Evolutionary conservation across 1,140 invertebrate species (phyloP), one percentile per base, ranked within the genome.

Genomic region (Acromyrmex heyeri): DNA sequence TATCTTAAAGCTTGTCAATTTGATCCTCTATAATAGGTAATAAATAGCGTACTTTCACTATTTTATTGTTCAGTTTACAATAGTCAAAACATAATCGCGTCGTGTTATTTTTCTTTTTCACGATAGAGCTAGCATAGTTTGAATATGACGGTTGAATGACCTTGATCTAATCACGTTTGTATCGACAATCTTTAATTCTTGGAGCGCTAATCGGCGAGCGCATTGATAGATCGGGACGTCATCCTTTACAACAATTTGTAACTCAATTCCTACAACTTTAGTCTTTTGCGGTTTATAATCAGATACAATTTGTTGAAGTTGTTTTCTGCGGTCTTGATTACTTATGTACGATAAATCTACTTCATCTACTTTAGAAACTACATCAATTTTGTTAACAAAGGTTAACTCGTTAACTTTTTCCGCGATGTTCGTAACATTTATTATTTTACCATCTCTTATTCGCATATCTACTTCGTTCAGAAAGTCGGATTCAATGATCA

Each of bases 51-150:
- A 59, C 21, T 8, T 85, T 75, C 6, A 75, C 18, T 64, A 85
- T 59, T 27, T 85, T 85, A 18, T 44, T 18, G n/a, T 85, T 85
- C 6, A 85, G 3, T 27, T 57, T 38, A 0, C 62, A 8, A 21
- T 73, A 85, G 16, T 85, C 81, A 8, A 85, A 6, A 16, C 70
- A 73, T 4, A 85, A 30, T 75, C 70, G 27, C 50, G 14, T 82
- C 0, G 30, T 21, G 2, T 48, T 61, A n/a, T 48, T 21, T 53
- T 85, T 85, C 18, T 75, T 85, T 16, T 55, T 75, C 0, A 85
- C n/a, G 0, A 75, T 27, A 6, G 21, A 57, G 16, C 8, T 44
- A 44, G 38, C 79, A 2, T 72, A 83, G 24, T 72, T 44, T 4
- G 53, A 72, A 21, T 34, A n/a, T 5, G 50, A 70, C 16, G 79